phyloP scores from a whole-genome alignment of 2,888 invertebrate genomes.

The Malacosoma neustria region DNA sequence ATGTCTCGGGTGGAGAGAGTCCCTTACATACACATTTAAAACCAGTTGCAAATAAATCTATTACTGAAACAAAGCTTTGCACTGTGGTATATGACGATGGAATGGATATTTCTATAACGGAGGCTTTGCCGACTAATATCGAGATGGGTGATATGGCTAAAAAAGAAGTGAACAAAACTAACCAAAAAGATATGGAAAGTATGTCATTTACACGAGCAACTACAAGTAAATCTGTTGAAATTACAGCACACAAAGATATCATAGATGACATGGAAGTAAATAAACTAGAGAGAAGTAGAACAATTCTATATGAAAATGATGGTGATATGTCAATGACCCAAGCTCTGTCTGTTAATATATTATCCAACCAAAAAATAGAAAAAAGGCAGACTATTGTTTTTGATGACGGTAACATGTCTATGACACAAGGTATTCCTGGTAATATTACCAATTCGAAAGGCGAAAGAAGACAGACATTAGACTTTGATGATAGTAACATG shows the following conservation, averaged over 20 bases:
- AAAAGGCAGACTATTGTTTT: constrained; percentile 15
- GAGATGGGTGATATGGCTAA: neutral
- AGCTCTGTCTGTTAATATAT: constrained; percentile 14
- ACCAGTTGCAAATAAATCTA: constrained; percentile 6
- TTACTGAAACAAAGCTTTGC: constrained; percentile 4
- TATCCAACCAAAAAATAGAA: neutral
- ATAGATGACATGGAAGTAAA: too few species aligned
- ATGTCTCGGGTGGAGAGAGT: neutral
- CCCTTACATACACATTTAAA: neutral
- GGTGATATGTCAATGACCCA: constrained; percentile 25
- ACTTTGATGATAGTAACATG: constrained; percentile 17
- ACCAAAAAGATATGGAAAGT: constrained; percentile 17
- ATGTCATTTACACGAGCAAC: constrained; percentile 29
- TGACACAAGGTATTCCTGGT: constrained; percentile 22
- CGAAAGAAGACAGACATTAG: constrained; percentile 14
- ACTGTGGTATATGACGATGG: neutral
- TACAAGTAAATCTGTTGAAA: too few species aligned
- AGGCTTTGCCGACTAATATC: neutral
- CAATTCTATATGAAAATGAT: constrained; percentile 17
- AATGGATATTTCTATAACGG: neutral
- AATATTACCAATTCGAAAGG: constrained; percentile 2
- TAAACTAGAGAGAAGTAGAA: constrained; percentile 11
- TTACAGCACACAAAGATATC: too few species aligned
- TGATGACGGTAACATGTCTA: constrained; percentile 9
- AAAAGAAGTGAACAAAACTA: constrained; percentile 12